Evolutionary conservation across 1,140 invertebrate species (phyloP).

Genomic region (Battus philenor): DNA sequence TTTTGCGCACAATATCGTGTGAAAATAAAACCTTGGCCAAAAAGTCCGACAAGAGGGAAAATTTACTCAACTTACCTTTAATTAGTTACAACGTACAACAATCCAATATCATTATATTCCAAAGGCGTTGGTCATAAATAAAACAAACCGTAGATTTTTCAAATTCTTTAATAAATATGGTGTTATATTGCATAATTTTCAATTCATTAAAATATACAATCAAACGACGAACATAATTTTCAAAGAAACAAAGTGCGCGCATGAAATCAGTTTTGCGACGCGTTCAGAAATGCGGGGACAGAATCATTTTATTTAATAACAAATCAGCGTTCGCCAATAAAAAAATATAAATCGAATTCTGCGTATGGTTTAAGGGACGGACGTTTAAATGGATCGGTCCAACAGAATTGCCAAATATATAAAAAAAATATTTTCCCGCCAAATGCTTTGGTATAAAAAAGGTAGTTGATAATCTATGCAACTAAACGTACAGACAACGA

Average conservation of each 20-base stretch:
- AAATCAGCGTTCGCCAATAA: not conserved
- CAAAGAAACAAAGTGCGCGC: no score
- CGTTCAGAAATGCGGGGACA: conserved; percentile 7
- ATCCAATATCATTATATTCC: no score
- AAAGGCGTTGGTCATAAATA: conserved; percentile 11
- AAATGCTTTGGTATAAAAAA: no score
- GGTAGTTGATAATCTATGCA: no score
- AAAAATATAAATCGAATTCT: conserved; percentile 8
- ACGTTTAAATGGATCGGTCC: conserved; percentile 10
- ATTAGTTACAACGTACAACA: no score
- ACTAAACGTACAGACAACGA: no score
- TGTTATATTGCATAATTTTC: conserved; percentile 31
- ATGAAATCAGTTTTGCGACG: no score
- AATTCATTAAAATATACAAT: conserved; percentile 19
- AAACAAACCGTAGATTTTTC: conserved; percentile 20
- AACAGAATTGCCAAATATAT: not conserved
- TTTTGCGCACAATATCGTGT: no score
- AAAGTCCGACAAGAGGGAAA: no score
- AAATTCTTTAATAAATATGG: conserved; percentile 36
- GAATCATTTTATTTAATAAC: not conserved
- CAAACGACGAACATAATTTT: conserved; percentile 1
- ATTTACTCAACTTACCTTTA: no score
- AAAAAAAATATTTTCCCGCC: no score
- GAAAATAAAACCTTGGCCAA: no score
- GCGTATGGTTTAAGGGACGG: conserved; percentile 6